A percentile compares a stretch with the other conserved stretches of the same genome.
Conservation (phyloP, 1,140 invertebrate species). For the Apis dorsata region DNA sequence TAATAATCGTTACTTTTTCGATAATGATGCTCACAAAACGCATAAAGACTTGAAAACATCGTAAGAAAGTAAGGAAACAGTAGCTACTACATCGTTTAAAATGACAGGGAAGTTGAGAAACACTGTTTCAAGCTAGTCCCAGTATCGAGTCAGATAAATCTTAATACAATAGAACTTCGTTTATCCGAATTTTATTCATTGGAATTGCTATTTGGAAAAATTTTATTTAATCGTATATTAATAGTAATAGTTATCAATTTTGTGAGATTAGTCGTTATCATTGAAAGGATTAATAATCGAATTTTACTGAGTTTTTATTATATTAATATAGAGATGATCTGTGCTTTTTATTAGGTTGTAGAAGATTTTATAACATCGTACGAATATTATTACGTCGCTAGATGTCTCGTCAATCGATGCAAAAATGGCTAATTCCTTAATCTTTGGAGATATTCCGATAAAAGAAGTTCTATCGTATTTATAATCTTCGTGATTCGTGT, state of each 20-base stretch:
- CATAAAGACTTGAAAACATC: neutral
- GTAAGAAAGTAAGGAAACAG: neutral
- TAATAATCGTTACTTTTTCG: neutral
- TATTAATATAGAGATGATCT: no score
- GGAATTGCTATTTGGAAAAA: neutral
- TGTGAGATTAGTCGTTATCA: no score
- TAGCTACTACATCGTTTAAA: no score
- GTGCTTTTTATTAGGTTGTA: no score
- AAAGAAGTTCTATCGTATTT: neutral
- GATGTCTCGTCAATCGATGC: no score
- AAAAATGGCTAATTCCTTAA: no score
- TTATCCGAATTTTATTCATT: neutral
- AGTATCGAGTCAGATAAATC: neutral
- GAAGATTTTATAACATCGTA: no score
- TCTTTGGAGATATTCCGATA: neutral
- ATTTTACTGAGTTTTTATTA: no score
- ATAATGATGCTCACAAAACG: neutral
- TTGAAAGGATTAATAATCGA: no score
- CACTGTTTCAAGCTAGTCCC: constrained; percentile 27
- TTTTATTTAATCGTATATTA: neutral
- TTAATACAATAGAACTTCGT: neutral
- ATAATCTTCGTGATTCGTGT: neutral
- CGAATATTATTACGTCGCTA: no score
- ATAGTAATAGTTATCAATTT: no score
- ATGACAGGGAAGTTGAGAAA: constrained; percentile 19